Base-by-base conservation (phyloP, 35 echinoderm and acorn worm genomes). In the Lytechinus variegatus region DNA sequence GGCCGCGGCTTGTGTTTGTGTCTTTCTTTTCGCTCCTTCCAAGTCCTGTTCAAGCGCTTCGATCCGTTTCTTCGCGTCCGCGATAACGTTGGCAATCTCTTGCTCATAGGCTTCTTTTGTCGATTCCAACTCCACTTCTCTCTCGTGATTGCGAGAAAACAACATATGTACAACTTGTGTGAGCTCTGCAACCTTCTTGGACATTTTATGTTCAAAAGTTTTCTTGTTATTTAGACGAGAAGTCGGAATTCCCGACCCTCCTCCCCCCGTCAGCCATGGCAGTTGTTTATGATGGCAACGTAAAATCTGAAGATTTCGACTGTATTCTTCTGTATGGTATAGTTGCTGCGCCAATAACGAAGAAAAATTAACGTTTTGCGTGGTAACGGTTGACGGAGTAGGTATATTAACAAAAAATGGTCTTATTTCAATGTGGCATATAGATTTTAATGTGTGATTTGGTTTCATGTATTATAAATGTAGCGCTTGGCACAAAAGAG, bases 101-200 rank as follows among this genome's bases (percentile, higher is more conserved):
- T 96, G 53, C 87, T 99, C 98, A 89, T 99, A 99, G 0, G 96
- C 96, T 27, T 97, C 93, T 94, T 86, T 96, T 8, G 96, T 96
- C 9, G 87, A n/a, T 88, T 97, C 96, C 7, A 99, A 52, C 86
- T 99, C 98, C 0, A 99, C 87, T 91, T 99, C 98, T 86, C 95
- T 97, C 88, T 99, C 98, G 86, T 99, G 98, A 54, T 97, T 99
- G 61, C 96, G 97, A 52, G 96, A 97, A 95, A 99, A 99, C 27
- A 99, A 54, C 98, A 99, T 99, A 55, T 99, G 98, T 14, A 99
- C 97, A 61, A 99, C 98, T 92, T 99, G 98, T 21, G 97, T 99
- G 21, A 99, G 91, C 86, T 99, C 98, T 52, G 98, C 97, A 56
- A 99, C 98, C 91, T 99, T 99, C 54, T 99, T 99, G 12, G 95